Percentiles rank a stretch among this genome's conserved stretches.
These are phyloP conservation scores for Chrysomallon squamiferum DNA, from an alignment of 1,140 invertebrate genomes.

Conservation along the genomic window DNA sequence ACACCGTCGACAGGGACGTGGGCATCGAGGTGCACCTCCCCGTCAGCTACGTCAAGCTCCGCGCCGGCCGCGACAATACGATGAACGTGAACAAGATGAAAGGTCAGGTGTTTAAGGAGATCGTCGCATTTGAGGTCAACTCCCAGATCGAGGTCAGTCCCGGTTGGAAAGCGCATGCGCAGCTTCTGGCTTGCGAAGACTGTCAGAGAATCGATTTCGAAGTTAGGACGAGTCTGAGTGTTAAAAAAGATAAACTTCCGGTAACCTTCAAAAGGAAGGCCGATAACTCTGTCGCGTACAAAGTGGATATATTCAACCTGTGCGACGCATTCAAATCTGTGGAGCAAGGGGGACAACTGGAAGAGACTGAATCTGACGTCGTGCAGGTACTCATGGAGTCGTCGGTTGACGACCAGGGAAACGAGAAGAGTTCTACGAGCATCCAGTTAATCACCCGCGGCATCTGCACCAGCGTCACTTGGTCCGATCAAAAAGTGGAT, in stretches of 20 bases:
- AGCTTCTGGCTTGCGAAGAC: slow-evolving; percentile 28
- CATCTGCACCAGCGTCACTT: slow-evolving; percentile 21
- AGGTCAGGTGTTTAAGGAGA: slow-evolving; percentile 31
- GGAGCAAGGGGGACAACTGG: slow-evolving; percentile 18
- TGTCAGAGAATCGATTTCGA: slow-evolving; percentile 29
- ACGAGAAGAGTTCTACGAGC: slow-evolving; percentile 7
- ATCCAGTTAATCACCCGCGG: slow-evolving; percentile 27
- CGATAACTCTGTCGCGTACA: slow-evolving; percentile 3
- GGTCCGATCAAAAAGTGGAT: slow-evolving; percentile 37
- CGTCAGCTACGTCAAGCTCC: slow-evolving; percentile 16
- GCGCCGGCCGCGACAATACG: slow-evolving; percentile 31
- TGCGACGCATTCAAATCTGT: slow-evolving; percentile 15
- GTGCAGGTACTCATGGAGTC: slow-evolving; percentile 18
- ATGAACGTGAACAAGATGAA: slow-evolving; percentile 29
- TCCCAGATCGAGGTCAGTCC: slow-evolving; percentile 33
- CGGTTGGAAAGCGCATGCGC: slow-evolving; percentile 21
- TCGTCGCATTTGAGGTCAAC: slow-evolving; percentile 28
- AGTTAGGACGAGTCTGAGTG: slow-evolving; percentile 21
- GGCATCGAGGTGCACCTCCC: slow-evolving; percentile 26
- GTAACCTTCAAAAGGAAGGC: slow-evolving; percentile 20
- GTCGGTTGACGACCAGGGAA: slow-evolving; percentile 9
- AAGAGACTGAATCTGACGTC: slow-evolving; percentile 15
- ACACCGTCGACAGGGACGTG: slow-evolving; percentile 27
- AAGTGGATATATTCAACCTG: slow-evolving; percentile 20
- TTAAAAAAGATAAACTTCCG: slow-evolving; percentile 18